phyloP scores from a whole-genome alignment of 1,140 invertebrate genomes.

The Thaumetopoea pityocampa region DNA sequence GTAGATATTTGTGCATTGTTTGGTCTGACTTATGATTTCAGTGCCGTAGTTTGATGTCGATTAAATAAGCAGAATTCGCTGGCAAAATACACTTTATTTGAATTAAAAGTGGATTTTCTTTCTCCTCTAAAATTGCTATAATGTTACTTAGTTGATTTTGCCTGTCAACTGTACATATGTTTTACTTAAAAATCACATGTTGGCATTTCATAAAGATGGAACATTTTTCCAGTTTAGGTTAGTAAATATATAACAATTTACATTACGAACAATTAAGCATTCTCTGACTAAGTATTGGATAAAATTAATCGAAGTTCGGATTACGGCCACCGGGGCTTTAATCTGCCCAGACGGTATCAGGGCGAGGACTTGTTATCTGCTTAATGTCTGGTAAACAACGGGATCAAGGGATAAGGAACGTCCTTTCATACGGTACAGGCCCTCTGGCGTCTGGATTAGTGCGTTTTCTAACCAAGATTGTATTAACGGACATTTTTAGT shows the following conservation, averaged over 20 bases:
- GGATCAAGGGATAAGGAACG: slow-evolving; percentile 74
- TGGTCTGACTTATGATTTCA: too few relatives aligned
- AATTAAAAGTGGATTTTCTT: too few relatives aligned
- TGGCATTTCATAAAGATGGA: slow-evolving; percentile 1
- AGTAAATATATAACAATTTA: slow-evolving; percentile 22
- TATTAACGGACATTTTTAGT: too few relatives aligned
- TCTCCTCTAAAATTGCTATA: too few relatives aligned
- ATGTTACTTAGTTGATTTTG: too few relatives aligned
- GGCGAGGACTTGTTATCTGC: slow-evolving; percentile 75
- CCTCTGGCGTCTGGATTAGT: slow-evolving; percentile 64
- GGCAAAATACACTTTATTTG: too few relatives aligned
- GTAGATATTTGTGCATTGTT: too few relatives aligned
- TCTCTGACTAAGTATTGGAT: slow-evolving; percentile 63
- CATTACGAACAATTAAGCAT: slow-evolving; percentile 35
- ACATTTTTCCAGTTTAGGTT: slow-evolving; percentile 6
- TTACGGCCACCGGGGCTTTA: slow-evolving; percentile 62
- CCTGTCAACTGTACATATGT: neutral
- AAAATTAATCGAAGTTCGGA: slow-evolving; percentile 74
- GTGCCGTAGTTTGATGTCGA: too few relatives aligned
- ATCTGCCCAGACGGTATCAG: slow-evolving; percentile 68
- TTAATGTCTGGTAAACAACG: slow-evolving; percentile 78
- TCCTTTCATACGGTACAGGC: slow-evolving; percentile 65
- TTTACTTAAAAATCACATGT: too few relatives aligned
- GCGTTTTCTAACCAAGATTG: slow-evolving; percentile 51
- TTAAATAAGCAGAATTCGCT: too few relatives aligned